These are phyloP conservation scores for Gryllus longicercus DNA, from an alignment of 2,888 invertebrate species.

Conservation along the genomic window DNA sequence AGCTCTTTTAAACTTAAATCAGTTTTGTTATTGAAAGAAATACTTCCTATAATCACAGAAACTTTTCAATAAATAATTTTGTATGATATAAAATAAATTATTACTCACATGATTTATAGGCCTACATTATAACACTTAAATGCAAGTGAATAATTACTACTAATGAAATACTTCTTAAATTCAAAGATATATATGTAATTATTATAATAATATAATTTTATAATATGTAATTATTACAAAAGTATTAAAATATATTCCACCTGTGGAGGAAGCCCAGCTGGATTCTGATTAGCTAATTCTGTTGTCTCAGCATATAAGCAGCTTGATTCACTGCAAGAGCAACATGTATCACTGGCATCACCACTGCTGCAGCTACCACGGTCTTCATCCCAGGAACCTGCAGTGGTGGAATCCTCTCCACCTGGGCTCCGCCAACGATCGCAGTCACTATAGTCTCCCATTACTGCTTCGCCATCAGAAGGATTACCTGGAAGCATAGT, in stretches of 20 bases:
- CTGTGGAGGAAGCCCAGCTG: background rate
- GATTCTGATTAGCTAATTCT: constrained; percentile 24
- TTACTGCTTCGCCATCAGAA: background rate
- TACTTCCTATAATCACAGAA: too few species aligned
- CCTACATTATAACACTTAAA: too few species aligned
- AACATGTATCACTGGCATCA: constrained; percentile 56
- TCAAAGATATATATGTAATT: too few species aligned
- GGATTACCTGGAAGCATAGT: background rate
- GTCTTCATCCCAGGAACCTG: constrained; percentile 35
- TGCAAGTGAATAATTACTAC: too few species aligned
- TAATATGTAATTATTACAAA: background rate
- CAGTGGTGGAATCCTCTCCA: constrained; percentile 29
- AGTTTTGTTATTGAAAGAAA: too few species aligned
- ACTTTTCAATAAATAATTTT: too few species aligned
- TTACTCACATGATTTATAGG: too few species aligned
- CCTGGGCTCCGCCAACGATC: constrained; percentile 33
- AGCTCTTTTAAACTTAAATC: too few species aligned
- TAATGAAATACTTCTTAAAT: too few species aligned
- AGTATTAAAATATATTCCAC: background rate
- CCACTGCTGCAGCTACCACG: constrained; percentile 42
- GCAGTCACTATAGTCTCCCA: constrained; percentile 29
- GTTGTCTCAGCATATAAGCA: constrained; percentile 57
- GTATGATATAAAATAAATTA: too few species aligned
- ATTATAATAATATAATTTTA: background rate
- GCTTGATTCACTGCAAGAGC: constrained; percentile 62